A percentile compares a stretch with the other conserved stretches of the same genome.
phyloP scores from a whole-genome alignment of 2,888 invertebrate species.

The Campoletis raptor region DNA sequence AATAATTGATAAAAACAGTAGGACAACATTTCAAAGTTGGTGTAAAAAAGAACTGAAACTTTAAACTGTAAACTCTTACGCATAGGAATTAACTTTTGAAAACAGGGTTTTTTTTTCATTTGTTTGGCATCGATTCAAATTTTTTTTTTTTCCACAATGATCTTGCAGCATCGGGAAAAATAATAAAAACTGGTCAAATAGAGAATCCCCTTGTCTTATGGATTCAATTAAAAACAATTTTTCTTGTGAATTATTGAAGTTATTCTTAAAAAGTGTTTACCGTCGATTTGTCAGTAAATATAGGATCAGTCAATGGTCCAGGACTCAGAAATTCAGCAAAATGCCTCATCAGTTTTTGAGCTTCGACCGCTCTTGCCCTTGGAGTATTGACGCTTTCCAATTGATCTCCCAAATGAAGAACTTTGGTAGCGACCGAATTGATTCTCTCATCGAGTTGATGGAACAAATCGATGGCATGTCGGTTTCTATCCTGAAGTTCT shows the following conservation, averaged over 20 bases:
- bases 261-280: conserved; percentile 83
- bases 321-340: conserved; percentile 96
- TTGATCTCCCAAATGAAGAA: conserved; percentile 99
- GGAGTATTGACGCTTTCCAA: conserved; percentile 98
- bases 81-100: no score
- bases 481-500: conserved; percentile 94
- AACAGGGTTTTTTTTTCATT: no score
- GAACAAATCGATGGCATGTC: conserved; percentile 94
- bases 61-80: no score
- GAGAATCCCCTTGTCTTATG: neutral
- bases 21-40: no score
- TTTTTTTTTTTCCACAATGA: no score
- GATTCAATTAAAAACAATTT: neutral
- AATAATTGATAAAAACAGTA: no score
- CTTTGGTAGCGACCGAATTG: conserved; percentile 98
- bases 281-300: conserved; percentile 94
- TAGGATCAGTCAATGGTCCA: conserved; percentile 93
- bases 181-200: neutral
- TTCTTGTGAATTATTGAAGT: neutral
- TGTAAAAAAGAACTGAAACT: no score
- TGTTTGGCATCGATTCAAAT: no score
- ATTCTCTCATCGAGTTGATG: conserved; percentile 98
- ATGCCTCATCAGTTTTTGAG: conserved; percentile 95
- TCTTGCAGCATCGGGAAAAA: no score
- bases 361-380: conserved; percentile 96